These are phyloP conservation scores for Cheilosia variabilis DNA, from an alignment of 2,888 invertebrate species.

Conservation along the genomic window DNA sequence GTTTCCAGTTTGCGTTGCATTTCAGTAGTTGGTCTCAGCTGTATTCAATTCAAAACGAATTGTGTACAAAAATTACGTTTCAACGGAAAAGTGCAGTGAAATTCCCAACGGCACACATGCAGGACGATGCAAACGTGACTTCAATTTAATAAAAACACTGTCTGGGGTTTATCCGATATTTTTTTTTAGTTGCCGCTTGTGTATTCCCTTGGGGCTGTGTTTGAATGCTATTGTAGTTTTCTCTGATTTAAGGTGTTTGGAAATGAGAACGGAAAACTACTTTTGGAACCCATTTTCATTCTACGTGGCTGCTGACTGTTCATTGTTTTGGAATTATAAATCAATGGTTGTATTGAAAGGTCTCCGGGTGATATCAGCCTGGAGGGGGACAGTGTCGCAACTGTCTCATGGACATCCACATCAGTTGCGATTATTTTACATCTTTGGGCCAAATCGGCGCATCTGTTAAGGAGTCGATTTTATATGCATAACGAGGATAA, in stretches of 20 bases:
- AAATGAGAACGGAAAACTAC: neutral
- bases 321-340: neutral
- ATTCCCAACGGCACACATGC: constrained; percentile 45
- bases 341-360: no score
- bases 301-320: neutral
- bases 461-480: no score
- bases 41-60: constrained; percentile 48
- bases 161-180: constrained; percentile 19
- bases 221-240: constrained; percentile 19
- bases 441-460: no score
- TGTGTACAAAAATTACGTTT: constrained; percentile 32
- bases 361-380: no score
- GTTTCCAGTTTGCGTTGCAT: constrained; percentile 3
- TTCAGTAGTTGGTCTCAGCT: constrained; percentile 49
- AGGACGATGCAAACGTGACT: constrained; percentile 60
- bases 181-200: neutral
- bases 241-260: constrained; percentile 14
- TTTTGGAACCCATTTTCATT: constrained; percentile 16
- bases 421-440: no score
- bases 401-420: no score
- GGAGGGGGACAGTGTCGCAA: no score
- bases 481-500: no score
- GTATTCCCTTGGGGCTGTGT: constrained; percentile 19
- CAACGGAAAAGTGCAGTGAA: constrained; percentile 26
- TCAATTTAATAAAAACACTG: constrained; percentile 58